These are phyloP conservation scores for Hypanus sabinus DNA, from an alignment of 2,113 vertebrate species.

Conservation along the genomic window DNA sequence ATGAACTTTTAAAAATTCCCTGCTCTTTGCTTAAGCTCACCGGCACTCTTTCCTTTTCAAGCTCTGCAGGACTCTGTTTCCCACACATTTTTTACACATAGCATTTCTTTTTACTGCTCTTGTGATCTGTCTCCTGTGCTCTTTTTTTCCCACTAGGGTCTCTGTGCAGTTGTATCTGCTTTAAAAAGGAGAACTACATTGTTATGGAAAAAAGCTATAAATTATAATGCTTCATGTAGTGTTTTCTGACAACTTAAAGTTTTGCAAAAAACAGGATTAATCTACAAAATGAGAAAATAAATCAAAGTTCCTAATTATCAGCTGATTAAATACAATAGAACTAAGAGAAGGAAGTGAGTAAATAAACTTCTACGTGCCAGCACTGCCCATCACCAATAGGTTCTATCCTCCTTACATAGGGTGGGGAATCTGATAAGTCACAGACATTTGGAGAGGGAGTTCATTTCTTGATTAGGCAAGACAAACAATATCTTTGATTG, in stretches of 20 bases:
- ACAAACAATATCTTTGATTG: neutral
- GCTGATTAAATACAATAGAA: neutral
- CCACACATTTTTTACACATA: too few relatives aligned
- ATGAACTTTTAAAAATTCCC: too few relatives aligned
- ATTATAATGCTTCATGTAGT: neutral
- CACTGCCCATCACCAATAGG: neutral
- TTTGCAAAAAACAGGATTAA: neutral
- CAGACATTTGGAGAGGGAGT: neutral
- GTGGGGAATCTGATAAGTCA: neutral
- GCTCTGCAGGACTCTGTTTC: too few relatives aligned
- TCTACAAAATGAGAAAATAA: neutral
- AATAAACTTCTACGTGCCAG: neutral
- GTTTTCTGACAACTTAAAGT: too few relatives aligned
- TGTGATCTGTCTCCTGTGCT: too few relatives aligned
- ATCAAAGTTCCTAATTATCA: neutral
- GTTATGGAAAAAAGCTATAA: neutral
- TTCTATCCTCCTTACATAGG: too few relatives aligned
- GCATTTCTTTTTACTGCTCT: too few relatives aligned
- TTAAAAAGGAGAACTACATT: neutral
- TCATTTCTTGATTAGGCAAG: neutral
- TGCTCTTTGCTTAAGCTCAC: too few relatives aligned
- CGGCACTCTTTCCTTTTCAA: too few relatives aligned
- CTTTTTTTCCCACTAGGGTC: too few relatives aligned
- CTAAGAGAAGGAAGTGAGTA: neutral
- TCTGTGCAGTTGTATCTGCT: neutral